These are phyloP conservation scores for Ophonus ardosiacus DNA, from an alignment of 2,888 invertebrate genomes.

Conservation along the genomic window DNA sequence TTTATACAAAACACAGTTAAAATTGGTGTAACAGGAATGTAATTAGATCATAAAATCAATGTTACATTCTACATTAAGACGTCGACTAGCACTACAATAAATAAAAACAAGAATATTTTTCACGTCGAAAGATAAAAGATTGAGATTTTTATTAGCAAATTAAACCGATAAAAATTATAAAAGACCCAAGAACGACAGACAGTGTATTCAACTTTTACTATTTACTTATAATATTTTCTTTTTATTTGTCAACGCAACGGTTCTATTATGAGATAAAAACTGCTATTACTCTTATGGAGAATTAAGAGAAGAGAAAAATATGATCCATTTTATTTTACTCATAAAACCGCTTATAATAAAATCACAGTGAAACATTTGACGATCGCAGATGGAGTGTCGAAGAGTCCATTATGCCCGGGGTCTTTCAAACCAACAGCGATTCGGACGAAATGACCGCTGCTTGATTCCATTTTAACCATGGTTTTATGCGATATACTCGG, in stretches of 20 bases:
- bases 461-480: neutral
- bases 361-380: slow-evolving; percentile 44
- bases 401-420: slow-evolving; percentile 29
- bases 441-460: slow-evolving; percentile 12
- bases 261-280: slow-evolving; percentile 1
- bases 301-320: slow-evolving; percentile 17
- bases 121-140: no score
- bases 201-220: neutral
- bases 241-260: neutral
- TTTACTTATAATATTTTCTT: slow-evolving; percentile 3
- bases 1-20: no score
- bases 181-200: no score
- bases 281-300: neutral
- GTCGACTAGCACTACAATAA: no score
- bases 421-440: slow-evolving; percentile 32
- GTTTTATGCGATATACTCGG: slow-evolving; percentile 7
- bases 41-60: no score
- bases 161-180: no score
- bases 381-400: slow-evolving; percentile 3
- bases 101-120: no score
- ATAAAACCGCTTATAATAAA: slow-evolving; percentile 34
- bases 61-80: no score
- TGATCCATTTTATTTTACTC: slow-evolving; percentile 9
- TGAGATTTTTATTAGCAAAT: no score
- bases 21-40: no score